Percentiles rank a stretch among this genome's conserved stretches.
Evolutionary conservation across 2,888 invertebrate genomes (phyloP).

Genomic region (Drosophila anomalata): DNA sequence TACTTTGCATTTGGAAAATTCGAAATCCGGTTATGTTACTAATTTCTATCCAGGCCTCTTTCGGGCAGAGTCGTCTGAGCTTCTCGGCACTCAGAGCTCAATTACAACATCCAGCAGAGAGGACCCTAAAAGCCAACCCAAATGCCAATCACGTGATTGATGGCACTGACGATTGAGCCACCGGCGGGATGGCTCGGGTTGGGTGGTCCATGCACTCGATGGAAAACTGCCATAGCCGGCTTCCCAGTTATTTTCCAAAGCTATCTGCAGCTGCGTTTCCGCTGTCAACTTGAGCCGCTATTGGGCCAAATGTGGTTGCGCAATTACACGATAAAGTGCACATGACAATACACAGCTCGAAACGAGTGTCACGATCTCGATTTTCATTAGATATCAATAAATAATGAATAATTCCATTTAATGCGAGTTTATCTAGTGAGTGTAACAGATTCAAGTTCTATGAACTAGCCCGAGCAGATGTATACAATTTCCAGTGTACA

Average conservation of each 20-base stretch:
- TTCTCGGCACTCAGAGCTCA: slow-evolving; percentile 51
- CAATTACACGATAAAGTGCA: slow-evolving; percentile 52
- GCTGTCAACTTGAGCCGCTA: slow-evolving; percentile 67
- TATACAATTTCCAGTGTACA: background rate
- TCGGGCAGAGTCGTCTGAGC: background rate
- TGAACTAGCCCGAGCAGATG: too few relatives aligned
- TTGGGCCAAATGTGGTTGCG: slow-evolving; percentile 61
- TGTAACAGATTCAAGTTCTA: too few relatives aligned
- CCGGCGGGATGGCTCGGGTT: slow-evolving; percentile 22
- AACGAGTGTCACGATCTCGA: background rate
- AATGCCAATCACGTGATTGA: slow-evolving; percentile 74
- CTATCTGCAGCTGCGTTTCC: slow-evolving; percentile 58
- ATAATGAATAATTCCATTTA: too few relatives aligned
- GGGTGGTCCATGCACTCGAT: background rate
- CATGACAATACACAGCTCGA: background rate
- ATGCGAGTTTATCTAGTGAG: too few relatives aligned
- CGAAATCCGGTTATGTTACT: slow-evolving; percentile 72
- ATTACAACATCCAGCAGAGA: slow-evolving; percentile 57
- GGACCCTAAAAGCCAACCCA: slow-evolving; percentile 51
- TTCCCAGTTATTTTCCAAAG: slow-evolving; percentile 11
- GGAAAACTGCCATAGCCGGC: background rate
- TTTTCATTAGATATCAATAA: too few relatives aligned
- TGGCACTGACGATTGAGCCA: slow-evolving; percentile 71
- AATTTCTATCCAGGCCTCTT: slow-evolving; percentile 44
- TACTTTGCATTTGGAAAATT: slow-evolving; percentile 69